Evolutionary conservation across 2,797 vertebrate species (phyloP), one percentile per base, ranked within the genome.

Genomic region (Rhinatrema bivittatum): DNA sequence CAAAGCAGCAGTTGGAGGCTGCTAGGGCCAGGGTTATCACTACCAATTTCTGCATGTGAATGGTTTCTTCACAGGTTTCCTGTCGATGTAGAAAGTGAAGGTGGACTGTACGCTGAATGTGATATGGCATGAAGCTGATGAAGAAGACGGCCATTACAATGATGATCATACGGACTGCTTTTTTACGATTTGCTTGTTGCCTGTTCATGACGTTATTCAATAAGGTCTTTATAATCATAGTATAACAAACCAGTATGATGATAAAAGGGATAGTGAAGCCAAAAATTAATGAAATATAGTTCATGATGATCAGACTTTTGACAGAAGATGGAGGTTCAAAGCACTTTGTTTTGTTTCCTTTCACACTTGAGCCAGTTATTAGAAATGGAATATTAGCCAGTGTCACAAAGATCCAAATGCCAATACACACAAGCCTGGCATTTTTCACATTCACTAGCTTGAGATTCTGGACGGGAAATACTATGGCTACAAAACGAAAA

Each of bases 401-500:
- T 9, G 81, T 91, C 33, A 93, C 91, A 3, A 94, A 91, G 25
- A 89, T 29, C 95, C 95, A 98, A 64, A 97, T 82, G 23, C 64
- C 53, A 0, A 36, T 0, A 2, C 87, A 96, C n/a, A 88, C 73
- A 1, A 85, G 35, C 3, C 81, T 87, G 0, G 93, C 87, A 18
- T 86, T 89, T 46, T 42, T 81, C 54, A 79, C 74, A 0, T 88
- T 87, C 22, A 85, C 78, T 50, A 94, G 46, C 5, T 49, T 70
- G 30, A 96, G 57, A 60, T 92, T 93, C 62, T 79, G 81, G 24
- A 97, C 88, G 0, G 94, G 94, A 46, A 87, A 96, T 20, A 94
- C 93, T 1, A 98, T 93, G 51, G 94, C 94, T 10, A 96, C 34
- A 62, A 95, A 98, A 2, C 95, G 90, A 2, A 91, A 93, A 65